Conservation (phyloP, 2,797 vertebrate species). For the Odontamblyopus rebecca region DNA sequence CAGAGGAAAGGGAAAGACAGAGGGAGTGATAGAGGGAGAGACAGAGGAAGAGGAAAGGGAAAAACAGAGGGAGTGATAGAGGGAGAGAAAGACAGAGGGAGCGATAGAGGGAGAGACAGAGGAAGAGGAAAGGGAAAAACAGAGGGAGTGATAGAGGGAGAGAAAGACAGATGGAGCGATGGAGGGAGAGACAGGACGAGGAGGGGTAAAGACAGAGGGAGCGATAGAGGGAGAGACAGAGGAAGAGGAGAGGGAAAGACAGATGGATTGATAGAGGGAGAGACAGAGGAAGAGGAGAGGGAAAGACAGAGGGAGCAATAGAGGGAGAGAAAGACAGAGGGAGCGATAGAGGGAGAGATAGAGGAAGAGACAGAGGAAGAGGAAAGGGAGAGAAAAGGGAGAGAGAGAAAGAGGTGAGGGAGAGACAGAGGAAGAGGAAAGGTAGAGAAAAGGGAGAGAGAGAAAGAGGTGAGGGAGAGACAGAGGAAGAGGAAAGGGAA, state of each 20-base stretch:
- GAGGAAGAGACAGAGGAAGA: slow-evolving; percentile 18
- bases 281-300: no score
- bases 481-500: no score
- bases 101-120: no score
- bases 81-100: not conserved
- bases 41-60: no score
- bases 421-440: no score
- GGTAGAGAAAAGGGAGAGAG: no score
- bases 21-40: not conserved
- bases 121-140: not conserved
- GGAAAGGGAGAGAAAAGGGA: no score
- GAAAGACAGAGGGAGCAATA: not conserved
- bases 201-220: not conserved
- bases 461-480: no score
- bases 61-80: not conserved
- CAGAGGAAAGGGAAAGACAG: not conserved
- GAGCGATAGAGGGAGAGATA: no score
- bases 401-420: no score
- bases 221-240: not conserved
- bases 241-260: not conserved
- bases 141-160: not conserved
- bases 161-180: not conserved
- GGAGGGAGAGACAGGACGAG: not conserved
- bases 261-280: no score
- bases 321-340: not conserved